Base-by-base conservation (phyloP, 2,888 invertebrate species). In the Epinotia demarniana region DNA sequence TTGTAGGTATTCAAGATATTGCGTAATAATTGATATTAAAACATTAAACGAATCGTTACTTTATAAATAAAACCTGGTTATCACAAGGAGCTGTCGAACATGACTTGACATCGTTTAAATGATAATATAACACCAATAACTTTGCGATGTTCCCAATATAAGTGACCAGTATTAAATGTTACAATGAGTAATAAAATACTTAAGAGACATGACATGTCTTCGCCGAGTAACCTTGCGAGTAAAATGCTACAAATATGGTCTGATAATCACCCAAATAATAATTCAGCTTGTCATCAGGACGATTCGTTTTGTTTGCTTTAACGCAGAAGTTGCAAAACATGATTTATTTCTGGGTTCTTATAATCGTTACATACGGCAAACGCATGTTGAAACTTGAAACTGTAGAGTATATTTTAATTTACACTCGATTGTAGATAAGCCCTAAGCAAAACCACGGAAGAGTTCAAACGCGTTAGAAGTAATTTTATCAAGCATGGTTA, bases 161-260 rank as follows among this genome's bases (percentile, higher is more conserved):
- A 23, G 19, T 62, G 63, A 43, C n/a, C 64, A 75, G 61, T 55
- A 62, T 72, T 67, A 75, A 69, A 70, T 49, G 58, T 60, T 61
- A 43, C 73, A 67, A 49, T 61, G 67, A 23, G 53, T 60, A 75
- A 64, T 75, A 75, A 75, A 75, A 58, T 70, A 55, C 43, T 63
- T 53, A 19, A 63, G 23, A 46, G 8, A n/a, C 39, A 53, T n/a
- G 61, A 62, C 67, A 55, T 49, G 67, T 57, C 64, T 60, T 75
- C 70, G 62, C 23, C 16, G 57, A 27, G 39, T 33, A 73, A 68
- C 55, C 43, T 46, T 33, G 43, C 57, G 58, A 61, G 43, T 62
- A 61, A 23, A 62, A 46, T 23, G 43, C n/a, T 12, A 60, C 61
- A 27, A 57, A 68, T 46, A 62, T 68, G 33, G 62, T 19, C 13